These are phyloP conservation scores for Spilogale gracilis DNA, from an alignment of 2,113 vertebrate species.

Conservation along the genomic window DNA sequence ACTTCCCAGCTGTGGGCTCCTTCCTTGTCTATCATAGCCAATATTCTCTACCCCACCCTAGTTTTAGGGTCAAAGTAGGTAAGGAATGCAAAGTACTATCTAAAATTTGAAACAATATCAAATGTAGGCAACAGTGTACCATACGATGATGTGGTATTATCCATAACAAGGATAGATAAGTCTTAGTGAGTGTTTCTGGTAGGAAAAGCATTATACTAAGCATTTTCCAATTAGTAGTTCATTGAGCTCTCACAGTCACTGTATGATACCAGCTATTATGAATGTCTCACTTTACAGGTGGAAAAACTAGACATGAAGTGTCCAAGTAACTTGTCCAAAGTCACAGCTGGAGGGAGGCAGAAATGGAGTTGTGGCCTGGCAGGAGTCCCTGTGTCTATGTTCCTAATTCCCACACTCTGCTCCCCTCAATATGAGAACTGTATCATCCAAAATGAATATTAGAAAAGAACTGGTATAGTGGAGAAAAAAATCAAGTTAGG, in stretches of 20 bases:
- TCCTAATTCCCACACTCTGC: neutral
- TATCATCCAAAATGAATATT: neutral
- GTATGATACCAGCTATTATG: neutral
- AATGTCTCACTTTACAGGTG: neutral
- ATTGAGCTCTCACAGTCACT: neutral
- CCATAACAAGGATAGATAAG: no score
- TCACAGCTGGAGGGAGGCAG: neutral
- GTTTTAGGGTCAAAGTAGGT: neutral
- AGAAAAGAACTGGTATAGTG: neutral
- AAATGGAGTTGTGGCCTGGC: neutral
- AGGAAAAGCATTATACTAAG: fast-evolving
- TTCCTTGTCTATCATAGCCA: fast-evolving
- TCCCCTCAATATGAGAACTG: neutral
- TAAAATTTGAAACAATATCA: neutral
- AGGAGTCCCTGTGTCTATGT: neutral
- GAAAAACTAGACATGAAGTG: neutral
- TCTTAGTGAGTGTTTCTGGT: neutral
- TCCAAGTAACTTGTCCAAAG: neutral
- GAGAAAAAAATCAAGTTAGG: neutral
- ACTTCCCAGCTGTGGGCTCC: neutral
- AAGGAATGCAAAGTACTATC: neutral
- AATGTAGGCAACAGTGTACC: no score
- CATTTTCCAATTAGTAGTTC: neutral
- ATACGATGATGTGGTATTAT: neutral
- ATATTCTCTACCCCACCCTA: neutral